Percentiles rank a stretch among this genome's conserved stretches.
Conservation (phyloP, 2,888 invertebrate species). For the Mantis religiosa region DNA sequence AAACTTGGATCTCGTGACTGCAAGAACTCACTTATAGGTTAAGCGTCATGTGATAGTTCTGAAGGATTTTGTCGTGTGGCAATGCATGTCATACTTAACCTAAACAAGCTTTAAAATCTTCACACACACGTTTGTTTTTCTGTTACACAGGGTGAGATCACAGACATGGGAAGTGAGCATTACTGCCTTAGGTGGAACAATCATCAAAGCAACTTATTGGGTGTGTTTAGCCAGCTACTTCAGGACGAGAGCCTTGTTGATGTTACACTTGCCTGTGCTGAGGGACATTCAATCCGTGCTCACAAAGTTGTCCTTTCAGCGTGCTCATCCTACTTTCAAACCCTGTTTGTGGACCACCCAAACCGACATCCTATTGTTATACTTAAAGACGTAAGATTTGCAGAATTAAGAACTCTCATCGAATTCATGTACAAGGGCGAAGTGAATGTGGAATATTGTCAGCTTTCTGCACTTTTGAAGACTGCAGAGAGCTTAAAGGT, state of each 20-base stretch:
- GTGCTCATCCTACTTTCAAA: constrained; percentile 92
- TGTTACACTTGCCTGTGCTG: constrained; percentile 94
- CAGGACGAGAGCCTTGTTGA: constrained; percentile 94
- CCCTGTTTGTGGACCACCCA: constrained; percentile 88
- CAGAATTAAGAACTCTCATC: constrained; percentile 84
- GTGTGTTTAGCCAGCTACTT: constrained; percentile 93
- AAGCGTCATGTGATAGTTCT: neutral
- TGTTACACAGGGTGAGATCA: constrained; percentile 70
- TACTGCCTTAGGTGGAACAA: constrained; percentile 98
- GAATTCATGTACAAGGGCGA: constrained; percentile 97
- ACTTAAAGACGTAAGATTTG: constrained; percentile 88
- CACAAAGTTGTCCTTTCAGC: constrained; percentile 93
- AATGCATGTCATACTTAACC: neutral
- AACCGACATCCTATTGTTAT: constrained; percentile 91
- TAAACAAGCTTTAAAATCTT: neutral
- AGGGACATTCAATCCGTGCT: constrained; percentile 91
- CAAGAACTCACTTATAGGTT: neutral
- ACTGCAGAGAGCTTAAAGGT: constrained; percentile 91
- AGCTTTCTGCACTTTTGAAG: constrained; percentile 83
- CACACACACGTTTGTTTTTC: neutral
- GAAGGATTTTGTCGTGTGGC: neutral
- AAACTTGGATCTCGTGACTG: neutral
- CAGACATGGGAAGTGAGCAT: constrained; percentile 97
- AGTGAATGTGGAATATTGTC: constrained; percentile 91
- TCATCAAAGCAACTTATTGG: constrained; percentile 97